These are phyloP conservation scores for Hybognathus amarus DNA, from an alignment of 2,797 vertebrate genomes.

Conservation along the genomic window DNA sequence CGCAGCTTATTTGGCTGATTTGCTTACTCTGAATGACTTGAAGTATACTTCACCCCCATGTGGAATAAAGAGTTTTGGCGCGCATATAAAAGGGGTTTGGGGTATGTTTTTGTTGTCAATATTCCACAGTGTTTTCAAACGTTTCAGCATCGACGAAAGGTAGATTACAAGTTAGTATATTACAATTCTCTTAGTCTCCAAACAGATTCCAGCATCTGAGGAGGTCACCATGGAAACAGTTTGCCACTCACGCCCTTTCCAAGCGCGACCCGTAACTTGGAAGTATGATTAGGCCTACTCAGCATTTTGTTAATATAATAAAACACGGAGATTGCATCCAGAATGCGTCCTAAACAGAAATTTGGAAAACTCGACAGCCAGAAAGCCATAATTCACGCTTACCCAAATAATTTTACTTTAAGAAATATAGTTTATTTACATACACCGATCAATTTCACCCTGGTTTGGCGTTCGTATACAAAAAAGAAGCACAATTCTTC, in stretches of 20 bases:
- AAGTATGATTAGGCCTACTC: background rate
- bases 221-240: background rate
- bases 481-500: background rate
- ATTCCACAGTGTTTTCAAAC: background rate
- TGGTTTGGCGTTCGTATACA: background rate
- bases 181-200: background rate
- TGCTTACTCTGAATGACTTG: conserved; percentile 28
- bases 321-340: background rate
- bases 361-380: background rate
- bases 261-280: background rate
- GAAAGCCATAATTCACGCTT: background rate
- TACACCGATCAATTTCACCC: background rate
- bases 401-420: background rate
- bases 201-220: background rate
- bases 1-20: conserved; percentile 2
- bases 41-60: conserved; percentile 44
- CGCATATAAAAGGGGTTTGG: background rate
- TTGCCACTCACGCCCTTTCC: background rate
- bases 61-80: background rate
- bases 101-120: background rate
- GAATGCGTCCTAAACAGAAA: background rate
- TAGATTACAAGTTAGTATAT: background rate
- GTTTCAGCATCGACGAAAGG: background rate
- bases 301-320: background rate
- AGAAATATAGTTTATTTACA: too few relatives aligned